These are phyloP conservation scores for Datnioides undecimradiatus DNA, from an alignment of 2,113 vertebrate genomes.

Conservation along the genomic window DNA sequence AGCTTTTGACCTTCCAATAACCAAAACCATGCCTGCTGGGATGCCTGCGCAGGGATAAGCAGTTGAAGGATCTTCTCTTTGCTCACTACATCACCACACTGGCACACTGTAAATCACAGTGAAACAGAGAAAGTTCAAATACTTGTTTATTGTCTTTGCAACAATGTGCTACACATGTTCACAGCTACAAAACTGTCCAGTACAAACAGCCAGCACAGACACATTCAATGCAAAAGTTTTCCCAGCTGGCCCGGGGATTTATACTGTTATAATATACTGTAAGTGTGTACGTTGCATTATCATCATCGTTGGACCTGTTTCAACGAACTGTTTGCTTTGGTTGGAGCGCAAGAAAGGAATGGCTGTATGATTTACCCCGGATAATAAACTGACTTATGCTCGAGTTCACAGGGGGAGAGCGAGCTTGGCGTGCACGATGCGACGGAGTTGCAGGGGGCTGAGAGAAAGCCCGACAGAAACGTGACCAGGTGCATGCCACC, in stretches of 20 bases:
- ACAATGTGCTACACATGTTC: constrained; percentile 56
- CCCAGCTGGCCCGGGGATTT: constrained; percentile 4
- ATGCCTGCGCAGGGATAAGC: too few species aligned
- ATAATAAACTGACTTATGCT: constrained; percentile 5
- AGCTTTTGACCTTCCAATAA: neutral
- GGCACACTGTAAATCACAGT: constrained; percentile 8
- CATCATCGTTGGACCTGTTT: neutral
- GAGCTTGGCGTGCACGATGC: neutral
- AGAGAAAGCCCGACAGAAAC: neutral
- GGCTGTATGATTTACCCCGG: neutral
- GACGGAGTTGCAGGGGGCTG: neutral
- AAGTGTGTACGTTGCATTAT: neutral
- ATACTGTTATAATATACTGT: neutral
- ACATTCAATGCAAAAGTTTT: constrained; percentile 29
- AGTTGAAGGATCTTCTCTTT: neutral
- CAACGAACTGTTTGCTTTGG: neutral
- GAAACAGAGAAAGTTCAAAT: constrained; percentile 31
- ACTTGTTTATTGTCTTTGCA: constrained; percentile 57
- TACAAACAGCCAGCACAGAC: constrained; percentile 41
- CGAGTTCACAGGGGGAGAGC: neutral
- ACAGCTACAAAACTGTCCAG: constrained; percentile 56
- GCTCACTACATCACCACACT: neutral
- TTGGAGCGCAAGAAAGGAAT: constrained; percentile 36
- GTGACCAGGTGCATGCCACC: neutral
- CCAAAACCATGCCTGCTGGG: too few species aligned